A percentile compares a stretch with the other conserved stretches of the same genome.
Conservation (phyloP, 2,888 invertebrate species). For the Augiades crinisus region DNA sequence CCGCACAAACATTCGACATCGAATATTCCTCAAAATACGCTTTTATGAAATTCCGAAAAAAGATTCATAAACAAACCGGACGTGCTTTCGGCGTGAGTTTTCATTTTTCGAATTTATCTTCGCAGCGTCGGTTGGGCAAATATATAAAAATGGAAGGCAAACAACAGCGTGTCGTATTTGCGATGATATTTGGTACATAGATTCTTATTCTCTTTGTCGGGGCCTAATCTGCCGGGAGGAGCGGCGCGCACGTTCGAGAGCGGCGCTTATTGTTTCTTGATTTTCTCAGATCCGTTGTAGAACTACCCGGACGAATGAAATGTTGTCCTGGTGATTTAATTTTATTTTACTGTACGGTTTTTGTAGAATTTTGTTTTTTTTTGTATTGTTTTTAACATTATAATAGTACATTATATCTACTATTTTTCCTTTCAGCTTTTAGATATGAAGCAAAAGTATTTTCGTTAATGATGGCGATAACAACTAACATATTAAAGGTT, state of each 20-base stretch:
- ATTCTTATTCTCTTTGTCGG: slow-evolving; percentile 68
- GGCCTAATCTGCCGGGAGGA: slow-evolving; percentile 63
- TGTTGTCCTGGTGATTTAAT: slow-evolving; percentile 9
- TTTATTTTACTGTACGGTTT: background rate
- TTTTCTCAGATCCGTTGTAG: slow-evolving; percentile 43
- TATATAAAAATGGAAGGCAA: slow-evolving; percentile 72
- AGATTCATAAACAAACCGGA: slow-evolving; percentile 38
- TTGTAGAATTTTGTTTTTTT: background rate
- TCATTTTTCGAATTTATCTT: slow-evolving; percentile 54
- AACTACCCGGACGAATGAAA: slow-evolving; percentile 21
- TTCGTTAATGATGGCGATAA: no score
- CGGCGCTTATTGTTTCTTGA: slow-evolving; percentile 67
- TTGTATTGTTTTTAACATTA: no score
- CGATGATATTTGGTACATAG: slow-evolving; percentile 59
- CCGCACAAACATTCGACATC: background rate
- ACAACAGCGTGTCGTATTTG: slow-evolving; percentile 69
- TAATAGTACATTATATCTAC: no score
- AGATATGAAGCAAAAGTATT: no score
- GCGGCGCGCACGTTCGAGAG: slow-evolving; percentile 63
- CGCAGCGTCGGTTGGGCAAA: slow-evolving; percentile 40
- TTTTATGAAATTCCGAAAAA: slow-evolving; percentile 4
- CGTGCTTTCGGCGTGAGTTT: slow-evolving; percentile 58
- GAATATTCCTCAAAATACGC: background rate
- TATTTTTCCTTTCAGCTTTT: no score
- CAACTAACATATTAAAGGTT: no score